Evolutionary conservation across 1,140 invertebrate species (phyloP), one percentile per base, ranked within the genome.

Genomic region (Melitaea cinxia): DNA sequence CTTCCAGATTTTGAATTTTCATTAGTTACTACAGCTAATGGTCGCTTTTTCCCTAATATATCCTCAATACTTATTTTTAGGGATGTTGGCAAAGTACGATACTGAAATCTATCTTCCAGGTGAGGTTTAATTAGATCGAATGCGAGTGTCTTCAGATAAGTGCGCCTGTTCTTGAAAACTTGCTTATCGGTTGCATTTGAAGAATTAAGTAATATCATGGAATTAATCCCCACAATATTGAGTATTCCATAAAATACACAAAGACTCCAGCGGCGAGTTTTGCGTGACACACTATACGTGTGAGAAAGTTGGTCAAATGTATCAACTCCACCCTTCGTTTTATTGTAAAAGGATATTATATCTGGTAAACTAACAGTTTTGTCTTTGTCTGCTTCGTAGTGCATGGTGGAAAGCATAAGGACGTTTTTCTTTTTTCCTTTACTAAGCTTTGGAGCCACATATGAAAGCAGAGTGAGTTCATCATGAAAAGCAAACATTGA

Each of bases 261-360:
- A 65, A 58, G 74, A 70, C 24, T 42, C 80, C 78, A 83, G 47
- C 75, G 59, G n/a, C 68, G 59, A 30, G 75, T 78, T 52, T 68
- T 73, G 7, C 78, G 69, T n/a, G 58, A 50, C 23, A 61, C 58
- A 21, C 72, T 69, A 9, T 49, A 63, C 9, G 55, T 52, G 55
- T 42, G 42, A 55, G 75, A 84, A 45, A 74, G 67, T 66, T 78
- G 61, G 69, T 91, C 82, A 47, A 84, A 77, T 10, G 55, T 78
- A 72, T 89, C 79, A 1, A 89, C 83, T 7, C 80, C 85, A 14
- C 75, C 70, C 76, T 91, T 92, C 1, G 77, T 88, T 26, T 64
- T 10, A 73, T 92, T 91, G 58, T 91, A 92, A 58, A 78, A 78
- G 15, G 4, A 35, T 35, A 91, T 78, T 4, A 91, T 82, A 35